These are phyloP conservation scores for Centropristis striata DNA, from an alignment of 2,113 vertebrate species.

Conservation along the genomic window DNA sequence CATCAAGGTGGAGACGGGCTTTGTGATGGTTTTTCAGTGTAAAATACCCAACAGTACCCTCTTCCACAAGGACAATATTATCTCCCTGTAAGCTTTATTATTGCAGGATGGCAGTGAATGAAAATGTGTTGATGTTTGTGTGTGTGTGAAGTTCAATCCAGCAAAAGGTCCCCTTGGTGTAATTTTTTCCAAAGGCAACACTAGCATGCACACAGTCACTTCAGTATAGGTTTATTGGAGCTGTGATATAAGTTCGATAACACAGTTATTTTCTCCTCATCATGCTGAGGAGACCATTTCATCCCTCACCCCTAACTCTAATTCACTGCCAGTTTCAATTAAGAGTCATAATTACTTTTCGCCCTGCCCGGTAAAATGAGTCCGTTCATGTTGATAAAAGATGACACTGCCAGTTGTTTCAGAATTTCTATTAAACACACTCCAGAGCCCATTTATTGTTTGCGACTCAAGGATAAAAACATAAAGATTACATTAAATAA, in stretches of 20 bases:
- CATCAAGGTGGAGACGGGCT: conserved; percentile 22
- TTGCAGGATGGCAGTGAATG: conserved; percentile 21
- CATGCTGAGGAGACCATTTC: conserved; percentile 47
- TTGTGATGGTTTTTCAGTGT: conserved; percentile 30
- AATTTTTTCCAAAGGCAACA: conserved; percentile 43
- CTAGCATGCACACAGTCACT: conserved; percentile 31
- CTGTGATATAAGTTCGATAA: conserved; percentile 55
- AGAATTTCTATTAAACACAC: conserved; percentile 61
- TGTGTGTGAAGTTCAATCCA: conserved; percentile 10
- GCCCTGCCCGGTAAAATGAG: conserved; percentile 65
- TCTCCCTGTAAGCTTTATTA: conserved; percentile 32
- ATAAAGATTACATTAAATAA: conserved; percentile 31
- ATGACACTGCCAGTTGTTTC: conserved; percentile 68
- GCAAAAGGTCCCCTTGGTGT: conserved; percentile 24
- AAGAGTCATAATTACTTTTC: conserved; percentile 78
- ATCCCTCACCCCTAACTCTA: conserved; percentile 40
- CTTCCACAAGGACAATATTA: conserved; percentile 30
- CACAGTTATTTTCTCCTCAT: conserved; percentile 58
- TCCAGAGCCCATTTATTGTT: conserved; percentile 40
- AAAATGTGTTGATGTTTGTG: conserved; percentile 15
- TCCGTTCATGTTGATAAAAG: conserved; percentile 71
- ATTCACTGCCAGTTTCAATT: conserved; percentile 76
- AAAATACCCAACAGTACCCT: conserved; percentile 43
- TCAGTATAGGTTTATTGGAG: conserved; percentile 35
- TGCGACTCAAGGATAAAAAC: conserved; percentile 39